Evolutionary conservation across 2,888 invertebrate species (phyloP), one percentile per base, ranked within the genome.

Genomic region (Hipparchia semele): DNA sequence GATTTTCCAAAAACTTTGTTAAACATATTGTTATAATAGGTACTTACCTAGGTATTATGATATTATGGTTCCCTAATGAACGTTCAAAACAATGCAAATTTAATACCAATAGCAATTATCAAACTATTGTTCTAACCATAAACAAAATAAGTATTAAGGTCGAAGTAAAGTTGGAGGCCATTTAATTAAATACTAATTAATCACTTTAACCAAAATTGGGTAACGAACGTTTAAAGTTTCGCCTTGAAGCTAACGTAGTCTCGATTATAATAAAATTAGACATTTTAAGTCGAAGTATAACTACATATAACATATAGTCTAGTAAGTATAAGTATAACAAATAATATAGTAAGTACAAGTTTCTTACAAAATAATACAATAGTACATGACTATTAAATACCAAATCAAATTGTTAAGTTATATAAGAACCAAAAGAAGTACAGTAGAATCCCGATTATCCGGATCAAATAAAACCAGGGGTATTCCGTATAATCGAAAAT

Each of bases 161-260:
- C 12, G 10, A 53, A 39, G 33, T 53, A 12, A 65, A 65, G 51
- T 65, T 65, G 2, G 65, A 51, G 53, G 51, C 23, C 33, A 65
- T 65, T 65, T 53, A 65, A 65, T 65, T 65, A 65, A 65, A 49
- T 49, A 49, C 51, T 65, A 65, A 65, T 53, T 51, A 65, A 65
- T 65, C n/a, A 62, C 33, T 60, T 39, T 60, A 12, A 60, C 39
- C 33, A 65, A 65, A 65, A 65, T 51, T 65, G 12, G 53, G 51
- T 33, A 39, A 49, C 62, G n/a, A 46, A 13, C 13, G 65, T 39
- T 51, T 51, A 33, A 65, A 65, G 65, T 65, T 65, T 53, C 10
- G 7, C 13, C 8, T 53, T 33, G 6, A 33, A 58, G 6, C 13
- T 9, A 8, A 8, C 4, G 58, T 23, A 58, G 6, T 58, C 5